Evolutionary conservation across 2,888 invertebrate species (phyloP).

Genomic region (Hirtodrosophila duncani): DNA sequence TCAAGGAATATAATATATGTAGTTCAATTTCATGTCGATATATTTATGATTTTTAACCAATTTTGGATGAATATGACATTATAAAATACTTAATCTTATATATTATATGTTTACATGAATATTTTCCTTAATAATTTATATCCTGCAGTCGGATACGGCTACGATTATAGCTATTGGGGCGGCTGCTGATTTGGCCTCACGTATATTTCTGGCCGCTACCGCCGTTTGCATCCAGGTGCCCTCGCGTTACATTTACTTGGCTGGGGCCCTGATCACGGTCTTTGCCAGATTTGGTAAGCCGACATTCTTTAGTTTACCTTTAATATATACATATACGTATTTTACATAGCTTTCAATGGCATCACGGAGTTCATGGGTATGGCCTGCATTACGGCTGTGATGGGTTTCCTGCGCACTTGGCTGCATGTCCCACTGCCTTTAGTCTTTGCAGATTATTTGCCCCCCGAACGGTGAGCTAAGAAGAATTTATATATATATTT

Average conservation of each 20-base stretch:
- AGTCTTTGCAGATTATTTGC: conserved; percentile 84
- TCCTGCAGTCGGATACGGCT: conserved; percentile 81
- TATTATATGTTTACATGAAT: neutral
- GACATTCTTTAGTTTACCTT: neutral
- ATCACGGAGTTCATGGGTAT: conserved; percentile 80
- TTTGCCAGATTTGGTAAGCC: conserved; percentile 83
- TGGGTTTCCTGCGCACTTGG: conserved; percentile 85
- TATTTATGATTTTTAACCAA: too few species aligned
- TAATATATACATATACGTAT: neutral
- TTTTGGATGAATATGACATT: too few species aligned
- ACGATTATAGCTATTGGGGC: conserved; percentile 85
- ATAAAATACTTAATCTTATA: neutral
- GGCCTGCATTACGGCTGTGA: conserved; percentile 81
- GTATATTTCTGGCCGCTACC: conserved; percentile 82
- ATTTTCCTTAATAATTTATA: neutral
- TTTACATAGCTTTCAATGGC: conserved; percentile 79
- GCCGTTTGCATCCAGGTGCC: conserved; percentile 82
- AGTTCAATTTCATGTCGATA: too few species aligned
- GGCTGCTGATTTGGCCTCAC: conserved; percentile 83
- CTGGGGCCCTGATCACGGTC: conserved; percentile 83
- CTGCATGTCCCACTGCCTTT: conserved; percentile 85
- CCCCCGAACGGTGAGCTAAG: conserved; percentile 80
- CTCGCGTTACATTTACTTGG: conserved; percentile 83
- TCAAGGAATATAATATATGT: too few species aligned
- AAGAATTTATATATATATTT: neutral